Percentiles rank a stretch among this genome's conserved stretches.
phyloP scores from a whole-genome alignment of 2,888 invertebrate species.

The Nebria salina region DNA sequence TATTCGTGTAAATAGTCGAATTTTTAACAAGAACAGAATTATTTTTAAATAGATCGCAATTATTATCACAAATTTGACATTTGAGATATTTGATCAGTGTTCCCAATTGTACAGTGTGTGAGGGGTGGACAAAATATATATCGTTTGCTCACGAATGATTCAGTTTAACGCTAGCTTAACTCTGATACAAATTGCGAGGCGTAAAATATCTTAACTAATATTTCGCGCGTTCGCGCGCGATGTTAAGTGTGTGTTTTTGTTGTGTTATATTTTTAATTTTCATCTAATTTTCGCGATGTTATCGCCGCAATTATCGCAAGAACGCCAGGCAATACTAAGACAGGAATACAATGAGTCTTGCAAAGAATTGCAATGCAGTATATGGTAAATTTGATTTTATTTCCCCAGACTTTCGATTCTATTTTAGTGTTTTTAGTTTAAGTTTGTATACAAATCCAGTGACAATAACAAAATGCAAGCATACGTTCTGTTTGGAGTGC shows the following conservation, averaged over 20 bases:
- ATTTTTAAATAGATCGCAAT: too few species aligned
- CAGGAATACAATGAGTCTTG: constrained; percentile 21
- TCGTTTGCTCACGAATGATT: not conserved
- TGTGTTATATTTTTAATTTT: not conserved
- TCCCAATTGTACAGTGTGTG: not conserved
- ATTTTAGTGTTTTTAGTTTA: constrained; percentile 47
- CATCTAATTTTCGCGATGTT: not conserved
- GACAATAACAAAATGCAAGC: constrained; percentile 47
- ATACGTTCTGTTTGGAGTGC: constrained; percentile 50
- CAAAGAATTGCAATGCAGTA: constrained; percentile 48
- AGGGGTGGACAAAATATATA: not conserved
- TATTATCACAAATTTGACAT: too few species aligned
- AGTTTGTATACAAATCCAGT: constrained; percentile 48
- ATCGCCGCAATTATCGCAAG: constrained; percentile 5
- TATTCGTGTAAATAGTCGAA: not conserved
- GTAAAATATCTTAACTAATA: not conserved
- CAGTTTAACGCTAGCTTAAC: too few species aligned
- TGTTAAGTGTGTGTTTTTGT: not conserved
- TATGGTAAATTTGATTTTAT: constrained; percentile 49
- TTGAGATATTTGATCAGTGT: too few species aligned
- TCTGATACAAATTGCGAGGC: too few species aligned
- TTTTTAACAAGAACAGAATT: not conserved
- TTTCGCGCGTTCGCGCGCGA: not conserved
- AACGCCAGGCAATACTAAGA: constrained; percentile 5
- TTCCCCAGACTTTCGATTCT: not conserved